Conservation (phyloP, 2,797 vertebrate species). For the Characodon lateralis region DNA sequence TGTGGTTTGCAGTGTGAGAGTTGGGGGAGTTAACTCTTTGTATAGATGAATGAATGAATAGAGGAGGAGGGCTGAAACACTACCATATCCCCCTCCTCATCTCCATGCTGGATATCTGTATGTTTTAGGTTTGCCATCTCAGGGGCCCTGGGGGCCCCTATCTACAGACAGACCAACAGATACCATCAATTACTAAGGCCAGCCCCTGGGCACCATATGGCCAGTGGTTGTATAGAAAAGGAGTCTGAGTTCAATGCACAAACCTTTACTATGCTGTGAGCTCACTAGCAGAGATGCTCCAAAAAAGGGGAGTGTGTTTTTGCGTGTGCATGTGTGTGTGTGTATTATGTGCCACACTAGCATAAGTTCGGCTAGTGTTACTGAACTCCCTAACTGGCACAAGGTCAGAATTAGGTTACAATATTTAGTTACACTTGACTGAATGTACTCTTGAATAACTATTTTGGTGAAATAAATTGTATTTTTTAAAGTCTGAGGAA, state of each 20-base stretch:
- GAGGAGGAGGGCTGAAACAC: conserved; percentile 82
- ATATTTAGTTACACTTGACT: conserved; percentile 63
- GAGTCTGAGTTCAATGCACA: conserved; percentile 67
- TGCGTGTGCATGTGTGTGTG: conserved; percentile 26
- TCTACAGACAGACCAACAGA: conserved; percentile 76
- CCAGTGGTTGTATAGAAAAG: conserved; percentile 78
- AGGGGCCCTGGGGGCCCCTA: conserved; percentile 70
- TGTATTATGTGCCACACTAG: conserved; percentile 28
- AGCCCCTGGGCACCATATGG: conserved; percentile 85
- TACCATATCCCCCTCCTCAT: conserved; percentile 74
- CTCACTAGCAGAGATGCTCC: conserved; percentile 67
- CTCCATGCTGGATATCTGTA: conserved; percentile 72
- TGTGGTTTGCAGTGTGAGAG: conserved; percentile 76
- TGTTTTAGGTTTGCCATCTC: conserved; percentile 73
- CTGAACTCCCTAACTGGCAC: conserved; percentile 65
- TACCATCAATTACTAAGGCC: conserved; percentile 83
- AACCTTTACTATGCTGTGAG: conserved; percentile 77
- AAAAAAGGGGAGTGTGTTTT: conserved; percentile 49
- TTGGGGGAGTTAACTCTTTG: conserved; percentile 83
- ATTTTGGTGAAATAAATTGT: not conserved
- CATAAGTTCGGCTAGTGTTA: conserved; percentile 74
- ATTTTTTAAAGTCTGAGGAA: not conserved
- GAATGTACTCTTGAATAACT: conserved; percentile 8
- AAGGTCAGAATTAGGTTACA: conserved; percentile 73
- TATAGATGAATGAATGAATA: conserved; percentile 82